A percentile compares a stretch with the other conserved stretches of the same genome.
These are phyloP conservation scores for Sebastolobus altivelis DNA, from an alignment of 2,797 vertebrate species.

Conservation along the genomic window DNA sequence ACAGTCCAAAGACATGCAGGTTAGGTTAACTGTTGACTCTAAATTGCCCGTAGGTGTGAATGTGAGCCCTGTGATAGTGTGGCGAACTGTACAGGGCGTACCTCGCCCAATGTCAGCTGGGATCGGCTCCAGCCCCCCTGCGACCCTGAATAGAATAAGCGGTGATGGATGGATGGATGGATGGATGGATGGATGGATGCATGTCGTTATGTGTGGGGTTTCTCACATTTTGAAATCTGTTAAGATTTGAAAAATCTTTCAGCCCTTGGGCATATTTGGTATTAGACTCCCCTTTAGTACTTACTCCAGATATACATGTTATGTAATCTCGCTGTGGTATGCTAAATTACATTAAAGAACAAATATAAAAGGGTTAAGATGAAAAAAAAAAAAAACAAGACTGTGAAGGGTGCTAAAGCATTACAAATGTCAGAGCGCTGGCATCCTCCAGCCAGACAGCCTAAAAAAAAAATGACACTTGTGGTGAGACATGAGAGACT, in stretches of 20 bases:
- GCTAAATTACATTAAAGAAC: slow-evolving; percentile 24
- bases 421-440: slow-evolving; percentile 24
- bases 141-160: too few species aligned
- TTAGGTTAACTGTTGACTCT: too few species aligned
- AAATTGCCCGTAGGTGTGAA: too few species aligned
- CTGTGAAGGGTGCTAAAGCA: slow-evolving; percentile 13
- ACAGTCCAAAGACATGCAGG: too few species aligned
- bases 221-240: too few species aligned
- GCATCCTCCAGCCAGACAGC: slow-evolving; percentile 11
- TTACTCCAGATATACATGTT: background rate
- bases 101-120: too few species aligned
- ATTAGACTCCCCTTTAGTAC: slow-evolving; percentile 29
- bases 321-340: slow-evolving; percentile 23
- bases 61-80: too few species aligned
- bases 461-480: slow-evolving; percentile 44
- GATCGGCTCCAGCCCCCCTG: accelerated
- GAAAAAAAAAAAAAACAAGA: slow-evolving; percentile 5
- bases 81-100: too few species aligned
- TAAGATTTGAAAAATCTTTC: too few species aligned
- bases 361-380: slow-evolving; percentile 2
- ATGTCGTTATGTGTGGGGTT: too few species aligned
- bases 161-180: too few species aligned
- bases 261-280: slow-evolving; percentile 11
- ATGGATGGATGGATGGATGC: too few species aligned
- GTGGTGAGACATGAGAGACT: slow-evolving; percentile 32